phyloP scores from a whole-genome alignment of 2,797 vertebrate species.

The Silurus lanzhouensis region DNA sequence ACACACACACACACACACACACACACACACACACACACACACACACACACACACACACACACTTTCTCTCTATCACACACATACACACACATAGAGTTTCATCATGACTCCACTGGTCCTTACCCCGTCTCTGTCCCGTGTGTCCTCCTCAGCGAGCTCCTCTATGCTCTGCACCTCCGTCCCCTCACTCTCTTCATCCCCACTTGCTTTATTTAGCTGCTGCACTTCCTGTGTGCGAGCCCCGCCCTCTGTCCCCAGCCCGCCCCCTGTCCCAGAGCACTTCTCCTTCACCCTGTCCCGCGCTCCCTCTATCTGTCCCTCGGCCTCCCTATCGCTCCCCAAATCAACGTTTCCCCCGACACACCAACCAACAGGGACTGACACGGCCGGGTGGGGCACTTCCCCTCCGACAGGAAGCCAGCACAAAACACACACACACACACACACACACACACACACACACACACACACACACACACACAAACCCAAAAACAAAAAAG shows the following conservation, averaged over 20 bases:
- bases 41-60: constrained; percentile 7
- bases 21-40: constrained; percentile 5
- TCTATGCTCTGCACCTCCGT: constrained; percentile 25
- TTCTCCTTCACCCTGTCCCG: constrained; percentile 52
- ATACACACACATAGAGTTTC: background rate
- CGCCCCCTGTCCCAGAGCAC: constrained; percentile 43
- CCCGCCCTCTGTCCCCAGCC: constrained; percentile 18
- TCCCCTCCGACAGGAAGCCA: constrained; percentile 79
- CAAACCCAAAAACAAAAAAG: background rate
- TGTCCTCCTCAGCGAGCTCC: constrained; percentile 20
- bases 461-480: constrained; percentile 18
- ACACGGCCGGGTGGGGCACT: constrained; percentile 75
- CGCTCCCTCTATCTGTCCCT: constrained; percentile 66
- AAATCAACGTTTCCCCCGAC: constrained; percentile 67
- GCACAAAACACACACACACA: constrained; percentile 37
- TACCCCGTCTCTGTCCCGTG: background rate
- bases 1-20: background rate
- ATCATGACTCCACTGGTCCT: background rate
- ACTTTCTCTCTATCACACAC: background rate
- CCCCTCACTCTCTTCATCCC: constrained; percentile 32
- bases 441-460: constrained; percentile 16
- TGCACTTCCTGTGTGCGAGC: constrained; percentile 28
- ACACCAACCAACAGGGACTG: constrained; percentile 65
- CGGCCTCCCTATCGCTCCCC: constrained; percentile 49
- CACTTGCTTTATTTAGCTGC: constrained; percentile 44